Evolutionary conservation across 2,797 vertebrate genomes (phyloP).

Genomic region (Hippopotamyrus pictus): DNA sequence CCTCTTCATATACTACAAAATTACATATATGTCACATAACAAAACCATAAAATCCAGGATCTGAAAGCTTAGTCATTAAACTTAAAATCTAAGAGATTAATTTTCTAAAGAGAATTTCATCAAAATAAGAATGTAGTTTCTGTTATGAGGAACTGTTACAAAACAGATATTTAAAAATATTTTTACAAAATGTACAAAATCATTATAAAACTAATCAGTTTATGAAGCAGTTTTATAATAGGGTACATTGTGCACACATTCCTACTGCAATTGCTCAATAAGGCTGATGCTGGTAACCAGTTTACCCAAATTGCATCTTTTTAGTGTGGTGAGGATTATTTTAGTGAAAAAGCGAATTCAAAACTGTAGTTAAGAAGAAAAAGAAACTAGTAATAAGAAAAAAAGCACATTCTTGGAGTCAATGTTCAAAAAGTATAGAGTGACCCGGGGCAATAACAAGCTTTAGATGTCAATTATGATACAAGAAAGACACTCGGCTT

Average conservation of each 20-base stretch:
- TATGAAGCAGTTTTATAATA: neutral
- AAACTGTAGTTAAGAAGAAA: neutral
- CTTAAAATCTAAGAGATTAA: neutral
- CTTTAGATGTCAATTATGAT: slow-evolving; percentile 15
- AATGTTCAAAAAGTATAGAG: neutral
- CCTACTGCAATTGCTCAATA: neutral
- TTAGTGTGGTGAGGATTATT: neutral
- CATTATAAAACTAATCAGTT: neutral
- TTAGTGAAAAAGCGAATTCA: neutral
- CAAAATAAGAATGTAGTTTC: neutral
- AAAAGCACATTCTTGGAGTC: neutral
- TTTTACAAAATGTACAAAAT: neutral
- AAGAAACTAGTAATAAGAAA: neutral
- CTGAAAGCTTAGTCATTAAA: neutral
- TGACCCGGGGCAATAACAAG: neutral
- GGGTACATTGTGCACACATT: neutral
- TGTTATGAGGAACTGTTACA: neutral
- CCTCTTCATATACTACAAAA: neutral
- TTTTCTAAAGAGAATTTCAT: neutral
- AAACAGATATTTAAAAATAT: neutral
- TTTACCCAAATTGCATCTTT: neutral
- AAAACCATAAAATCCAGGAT: neutral
- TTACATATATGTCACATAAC: neutral
- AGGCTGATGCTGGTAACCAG: neutral
- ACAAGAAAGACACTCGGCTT: slow-evolving; percentile 9